These are phyloP conservation scores for Saimiri boliviensis DNA, from an alignment of 2,113 vertebrate genomes.

Conservation along the genomic window DNA sequence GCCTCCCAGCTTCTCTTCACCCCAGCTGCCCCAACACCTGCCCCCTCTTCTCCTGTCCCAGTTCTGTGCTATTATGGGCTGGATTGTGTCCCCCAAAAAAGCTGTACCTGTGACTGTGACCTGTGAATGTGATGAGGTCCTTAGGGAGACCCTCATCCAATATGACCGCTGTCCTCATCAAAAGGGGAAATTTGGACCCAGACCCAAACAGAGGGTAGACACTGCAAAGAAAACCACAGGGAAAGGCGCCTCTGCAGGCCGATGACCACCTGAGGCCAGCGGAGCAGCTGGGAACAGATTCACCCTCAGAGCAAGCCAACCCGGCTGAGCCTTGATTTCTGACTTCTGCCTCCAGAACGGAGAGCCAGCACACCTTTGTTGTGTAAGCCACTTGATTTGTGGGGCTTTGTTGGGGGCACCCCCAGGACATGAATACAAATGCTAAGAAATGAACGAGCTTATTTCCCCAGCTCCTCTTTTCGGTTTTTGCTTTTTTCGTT, in stretches of 20 bases:
- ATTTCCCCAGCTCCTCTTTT: neutral
- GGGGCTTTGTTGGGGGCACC: neutral
- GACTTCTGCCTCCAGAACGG: neutral
- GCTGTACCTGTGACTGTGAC: neutral
- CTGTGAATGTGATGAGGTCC: neutral
- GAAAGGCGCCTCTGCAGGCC: neutral
- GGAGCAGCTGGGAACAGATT: neutral
- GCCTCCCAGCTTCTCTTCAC: neutral
- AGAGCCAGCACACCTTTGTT: neutral
- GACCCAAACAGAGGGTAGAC: neutral
- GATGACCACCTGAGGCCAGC: neutral
- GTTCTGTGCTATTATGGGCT: neutral
- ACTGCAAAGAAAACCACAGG: neutral
- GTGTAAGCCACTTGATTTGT: neutral
- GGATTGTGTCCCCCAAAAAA: neutral
- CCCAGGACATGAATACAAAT: neutral
- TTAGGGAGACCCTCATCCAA: neutral
- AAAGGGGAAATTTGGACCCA: neutral
- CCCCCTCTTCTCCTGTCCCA: neutral
- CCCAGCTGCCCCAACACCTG: neutral
- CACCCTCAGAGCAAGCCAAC: neutral
- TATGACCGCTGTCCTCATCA: neutral
- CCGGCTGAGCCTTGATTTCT: neutral
- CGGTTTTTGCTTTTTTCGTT: neutral
- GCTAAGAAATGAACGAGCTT: neutral